phyloP scores from a whole-genome alignment of 2,797 vertebrate genomes.

The Poliocrania exsul region DNA sequence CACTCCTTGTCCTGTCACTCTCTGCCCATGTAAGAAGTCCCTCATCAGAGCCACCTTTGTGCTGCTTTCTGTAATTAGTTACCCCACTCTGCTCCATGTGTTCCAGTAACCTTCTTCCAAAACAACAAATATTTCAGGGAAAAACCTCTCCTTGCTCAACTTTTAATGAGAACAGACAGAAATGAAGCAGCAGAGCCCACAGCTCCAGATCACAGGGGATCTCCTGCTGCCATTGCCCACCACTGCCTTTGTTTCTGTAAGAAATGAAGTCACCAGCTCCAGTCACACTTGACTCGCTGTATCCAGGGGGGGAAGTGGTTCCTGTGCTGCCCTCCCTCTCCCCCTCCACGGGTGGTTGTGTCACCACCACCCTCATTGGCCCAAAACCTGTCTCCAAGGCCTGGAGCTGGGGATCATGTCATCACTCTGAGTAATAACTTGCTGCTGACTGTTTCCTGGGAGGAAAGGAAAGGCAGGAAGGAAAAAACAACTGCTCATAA shows the following conservation, averaged over 20 bases:
- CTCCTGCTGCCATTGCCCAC: not conserved
- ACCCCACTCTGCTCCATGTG: not conserved
- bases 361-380: not conserved
- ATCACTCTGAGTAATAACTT: not conserved
- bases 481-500: slow-evolving; percentile 54
- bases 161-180: not conserved
- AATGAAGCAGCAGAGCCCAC: not conserved
- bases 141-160: fast-evolving
- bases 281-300: not conserved
- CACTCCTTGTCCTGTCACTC: not conserved
- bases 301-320: not conserved
- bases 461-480: slow-evolving; percentile 72
- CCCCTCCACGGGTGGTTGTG: not conserved
- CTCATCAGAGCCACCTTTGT: not conserved
- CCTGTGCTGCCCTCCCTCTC: not conserved
- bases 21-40: not conserved
- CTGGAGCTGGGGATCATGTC: not conserved
- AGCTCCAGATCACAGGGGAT: fast-evolving
- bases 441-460: slow-evolving; percentile 40
- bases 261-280: not conserved
- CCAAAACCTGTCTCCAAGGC: not conserved
- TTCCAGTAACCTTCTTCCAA: not conserved
- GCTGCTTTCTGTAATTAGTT: not conserved
- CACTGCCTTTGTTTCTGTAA: fast-evolving
- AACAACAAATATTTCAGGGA: not conserved